Conservation (phyloP, 1,140 invertebrate species). For the Euura lappo region DNA sequence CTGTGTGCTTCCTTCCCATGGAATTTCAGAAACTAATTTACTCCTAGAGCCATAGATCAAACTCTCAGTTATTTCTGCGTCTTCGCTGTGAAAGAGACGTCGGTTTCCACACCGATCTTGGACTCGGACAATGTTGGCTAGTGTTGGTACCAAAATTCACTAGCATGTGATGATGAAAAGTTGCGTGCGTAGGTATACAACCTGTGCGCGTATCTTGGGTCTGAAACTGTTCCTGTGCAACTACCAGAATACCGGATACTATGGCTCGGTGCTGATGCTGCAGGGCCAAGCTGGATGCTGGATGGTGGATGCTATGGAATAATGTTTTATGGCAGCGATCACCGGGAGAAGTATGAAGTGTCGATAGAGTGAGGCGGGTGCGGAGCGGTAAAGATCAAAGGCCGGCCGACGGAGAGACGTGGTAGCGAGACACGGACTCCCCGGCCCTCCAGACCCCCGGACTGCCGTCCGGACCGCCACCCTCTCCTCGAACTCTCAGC, state of each 20-base stretch:
- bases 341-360: slow-evolving; percentile 62
- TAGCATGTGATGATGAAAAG: too few relatives aligned
- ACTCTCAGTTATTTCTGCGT: too few relatives aligned
- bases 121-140: too few relatives aligned
- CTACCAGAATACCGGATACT: not conserved
- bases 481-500: not conserved
- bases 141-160: too few relatives aligned
- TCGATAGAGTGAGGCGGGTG: slow-evolving; percentile 62
- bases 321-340: slow-evolving; percentile 61
- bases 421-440: slow-evolving; percentile 38
- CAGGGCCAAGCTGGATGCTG: not conserved
- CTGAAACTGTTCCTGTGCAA: not conserved
- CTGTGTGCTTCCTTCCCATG: too few relatives aligned
- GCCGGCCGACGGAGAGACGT: slow-evolving; percentile 44
- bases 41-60: too few relatives aligned
- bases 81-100: too few relatives aligned
- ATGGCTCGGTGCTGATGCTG: not conserved
- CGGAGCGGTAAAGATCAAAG: slow-evolving; percentile 61
- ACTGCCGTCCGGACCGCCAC: slow-evolving; percentile 3
- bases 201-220: too few relatives aligned
- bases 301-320: slow-evolving; percentile 37
- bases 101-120: too few relatives aligned
- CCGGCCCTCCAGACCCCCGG: slow-evolving; percentile 33
- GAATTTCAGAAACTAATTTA: too few relatives aligned
- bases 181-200: too few relatives aligned